These are phyloP conservation scores for Apodemus sylvaticus DNA, from an alignment of 2,113 vertebrate species.

Conservation along the genomic window DNA sequence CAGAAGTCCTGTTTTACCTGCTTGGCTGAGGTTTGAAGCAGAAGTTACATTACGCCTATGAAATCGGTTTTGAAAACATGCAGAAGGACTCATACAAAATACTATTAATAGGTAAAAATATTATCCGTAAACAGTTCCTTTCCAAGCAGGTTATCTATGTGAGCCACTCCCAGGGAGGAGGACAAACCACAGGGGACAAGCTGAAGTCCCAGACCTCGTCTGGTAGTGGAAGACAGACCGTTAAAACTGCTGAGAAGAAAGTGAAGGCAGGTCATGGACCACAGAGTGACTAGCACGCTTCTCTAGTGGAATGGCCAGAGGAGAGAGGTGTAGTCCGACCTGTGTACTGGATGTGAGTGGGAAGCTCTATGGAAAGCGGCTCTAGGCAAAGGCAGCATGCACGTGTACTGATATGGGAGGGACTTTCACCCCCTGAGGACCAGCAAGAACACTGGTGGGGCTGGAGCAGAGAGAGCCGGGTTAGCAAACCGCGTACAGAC, in stretches of 20 bases:
- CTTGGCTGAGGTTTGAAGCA: not conserved
- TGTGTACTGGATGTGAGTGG: not conserved
- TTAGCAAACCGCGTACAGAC: not conserved
- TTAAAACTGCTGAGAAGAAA: not conserved
- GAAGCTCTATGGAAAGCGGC: not conserved
- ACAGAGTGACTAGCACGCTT: not conserved
- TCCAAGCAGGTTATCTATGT: not conserved
- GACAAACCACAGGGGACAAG: not conserved
- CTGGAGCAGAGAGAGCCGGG: not conserved
- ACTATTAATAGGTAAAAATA: not conserved
- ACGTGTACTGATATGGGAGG: not conserved
- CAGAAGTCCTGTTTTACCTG: not conserved
- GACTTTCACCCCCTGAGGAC: not conserved
- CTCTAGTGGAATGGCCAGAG: not conserved
- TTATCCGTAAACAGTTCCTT: not conserved
- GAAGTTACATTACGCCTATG: not conserved
- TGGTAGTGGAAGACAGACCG: not conserved
- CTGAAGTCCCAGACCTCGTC: not conserved
- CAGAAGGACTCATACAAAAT: not conserved
- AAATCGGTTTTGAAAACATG: slow-evolving; percentile 8
- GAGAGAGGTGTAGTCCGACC: not conserved
- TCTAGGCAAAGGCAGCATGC: not conserved
- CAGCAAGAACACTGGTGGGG: not conserved
- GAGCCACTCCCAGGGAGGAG: not conserved
- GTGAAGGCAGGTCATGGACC: rapidly evolving